Percentiles rank a stretch among this genome's conserved stretches.
phyloP scores from a whole-genome alignment of 1,140 invertebrate genomes.

The Drosophila sechellia region DNA sequence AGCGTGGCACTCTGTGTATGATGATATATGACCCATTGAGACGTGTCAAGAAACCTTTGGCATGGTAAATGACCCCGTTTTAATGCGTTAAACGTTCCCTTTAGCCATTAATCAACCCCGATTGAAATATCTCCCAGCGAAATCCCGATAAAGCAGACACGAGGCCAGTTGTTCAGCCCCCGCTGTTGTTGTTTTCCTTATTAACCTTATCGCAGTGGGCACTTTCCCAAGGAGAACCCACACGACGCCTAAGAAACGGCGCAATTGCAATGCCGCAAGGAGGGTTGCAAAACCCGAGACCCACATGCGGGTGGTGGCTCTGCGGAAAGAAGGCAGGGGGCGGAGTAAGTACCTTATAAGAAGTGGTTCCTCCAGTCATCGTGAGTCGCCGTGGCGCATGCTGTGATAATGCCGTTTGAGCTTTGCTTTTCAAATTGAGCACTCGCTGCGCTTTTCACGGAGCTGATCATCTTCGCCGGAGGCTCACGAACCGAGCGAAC shows the following conservation, averaged over 20 bases:
- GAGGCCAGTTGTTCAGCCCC: constrained; percentile 11
- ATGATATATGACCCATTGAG: constrained; percentile 22
- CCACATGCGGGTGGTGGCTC: constrained; percentile 63
- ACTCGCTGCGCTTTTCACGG: constrained; percentile 70
- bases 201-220: constrained; percentile 49
- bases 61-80: constrained; percentile 39
- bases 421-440: constrained; percentile 79
- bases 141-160: constrained; percentile 43
- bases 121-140: constrained; percentile 43
- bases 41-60: constrained; percentile 28
- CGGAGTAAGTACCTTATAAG: not conserved
- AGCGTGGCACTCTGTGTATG: constrained; percentile 1
- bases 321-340: too few species aligned
- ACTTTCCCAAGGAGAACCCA: constrained; percentile 54
- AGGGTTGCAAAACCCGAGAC: constrained; percentile 72
- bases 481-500: constrained; percentile 11
- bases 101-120: constrained; percentile 39
- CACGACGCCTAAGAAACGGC: constrained; percentile 61
- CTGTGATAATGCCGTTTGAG: constrained; percentile 79
- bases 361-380: constrained; percentile 9
- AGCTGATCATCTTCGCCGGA: constrained; percentile 24
- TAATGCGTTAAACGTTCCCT: constrained; percentile 33
- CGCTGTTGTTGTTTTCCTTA: constrained; percentile 19
- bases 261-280: constrained; percentile 46
- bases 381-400: constrained; percentile 55